A percentile compares a stretch with the other conserved stretches of the same genome.
Evolutionary conservation across 2,113 vertebrate genomes (phyloP).

Genomic region (Chaetura pelagica): DNA sequence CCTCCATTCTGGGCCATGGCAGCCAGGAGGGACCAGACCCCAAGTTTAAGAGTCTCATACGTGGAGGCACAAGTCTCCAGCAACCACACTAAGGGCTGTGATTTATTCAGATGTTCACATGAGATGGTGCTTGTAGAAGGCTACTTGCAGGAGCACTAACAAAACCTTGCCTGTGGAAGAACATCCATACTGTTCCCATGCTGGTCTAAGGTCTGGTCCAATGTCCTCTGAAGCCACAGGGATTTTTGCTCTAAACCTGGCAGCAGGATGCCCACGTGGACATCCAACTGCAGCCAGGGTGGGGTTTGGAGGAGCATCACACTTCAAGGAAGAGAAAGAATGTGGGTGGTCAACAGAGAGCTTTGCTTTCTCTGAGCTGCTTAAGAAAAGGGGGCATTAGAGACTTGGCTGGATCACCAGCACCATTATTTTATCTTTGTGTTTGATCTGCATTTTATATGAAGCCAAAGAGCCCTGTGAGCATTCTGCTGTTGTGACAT

Average conservation of each 20-base stretch:
- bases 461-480: not conserved
- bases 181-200: accelerated
- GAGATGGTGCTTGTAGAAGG: not conserved
- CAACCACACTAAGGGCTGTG: not conserved
- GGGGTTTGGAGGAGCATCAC: not conserved
- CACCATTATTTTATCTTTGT: not conserved
- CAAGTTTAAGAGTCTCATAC: not conserved
- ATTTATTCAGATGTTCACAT: not conserved
- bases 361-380: not conserved
- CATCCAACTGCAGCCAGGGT: accelerated
- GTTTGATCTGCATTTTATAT: not conserved
- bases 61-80: not conserved
- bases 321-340: not conserved
- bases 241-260: not conserved
- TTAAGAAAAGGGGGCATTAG: not conserved
- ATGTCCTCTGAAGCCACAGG: accelerated
- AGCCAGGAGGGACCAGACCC: not conserved
- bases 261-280: not conserved
- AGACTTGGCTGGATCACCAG: not conserved
- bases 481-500: not conserved
- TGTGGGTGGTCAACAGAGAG: not conserved
- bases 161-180: not conserved
- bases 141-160: not conserved
- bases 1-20: not conserved
- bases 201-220: not conserved